Evolutionary conservation across 2,113 vertebrate genomes (phyloP).

Genomic region (Ictalurus punctatus): DNA sequence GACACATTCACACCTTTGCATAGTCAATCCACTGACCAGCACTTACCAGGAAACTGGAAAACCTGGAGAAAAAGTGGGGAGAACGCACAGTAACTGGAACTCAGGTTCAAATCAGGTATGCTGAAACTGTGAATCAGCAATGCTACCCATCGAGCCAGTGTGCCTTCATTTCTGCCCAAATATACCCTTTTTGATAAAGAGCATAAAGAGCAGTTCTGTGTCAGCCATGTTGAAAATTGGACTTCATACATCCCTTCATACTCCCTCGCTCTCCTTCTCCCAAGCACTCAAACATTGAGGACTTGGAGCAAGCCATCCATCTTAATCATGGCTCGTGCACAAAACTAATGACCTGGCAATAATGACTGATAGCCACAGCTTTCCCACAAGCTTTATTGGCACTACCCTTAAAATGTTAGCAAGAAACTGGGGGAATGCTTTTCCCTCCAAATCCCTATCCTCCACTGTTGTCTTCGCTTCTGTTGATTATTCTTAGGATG

Average conservation of each 20-base stretch:
- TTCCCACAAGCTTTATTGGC: constrained; percentile 44
- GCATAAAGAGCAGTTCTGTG: background rate
- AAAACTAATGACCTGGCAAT: constrained; percentile 68
- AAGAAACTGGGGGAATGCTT: background rate
- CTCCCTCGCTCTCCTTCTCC: background rate
- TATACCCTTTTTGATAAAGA: background rate
- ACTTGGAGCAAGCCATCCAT: constrained; percentile 39
- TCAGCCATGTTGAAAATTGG: background rate
- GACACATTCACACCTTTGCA: background rate
- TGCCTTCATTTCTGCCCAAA: background rate
- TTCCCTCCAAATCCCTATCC: background rate
- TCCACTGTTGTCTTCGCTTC: background rate
- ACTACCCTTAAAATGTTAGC: constrained; percentile 5
- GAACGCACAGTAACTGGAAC: background rate
- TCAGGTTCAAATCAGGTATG: background rate
- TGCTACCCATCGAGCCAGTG: background rate
- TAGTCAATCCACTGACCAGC: background rate
- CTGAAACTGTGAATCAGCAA: background rate
- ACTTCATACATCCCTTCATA: too few species aligned
- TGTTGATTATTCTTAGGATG: background rate
- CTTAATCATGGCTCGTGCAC: constrained; percentile 51
- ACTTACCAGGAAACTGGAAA: background rate
- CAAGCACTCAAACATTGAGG: constrained; percentile 40
- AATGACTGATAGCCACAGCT: constrained; percentile 66
- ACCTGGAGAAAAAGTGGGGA: background rate